These are phyloP conservation scores for Amblyraja radiata DNA, from an alignment of 2,797 vertebrate genomes.

Conservation along the genomic window DNA sequence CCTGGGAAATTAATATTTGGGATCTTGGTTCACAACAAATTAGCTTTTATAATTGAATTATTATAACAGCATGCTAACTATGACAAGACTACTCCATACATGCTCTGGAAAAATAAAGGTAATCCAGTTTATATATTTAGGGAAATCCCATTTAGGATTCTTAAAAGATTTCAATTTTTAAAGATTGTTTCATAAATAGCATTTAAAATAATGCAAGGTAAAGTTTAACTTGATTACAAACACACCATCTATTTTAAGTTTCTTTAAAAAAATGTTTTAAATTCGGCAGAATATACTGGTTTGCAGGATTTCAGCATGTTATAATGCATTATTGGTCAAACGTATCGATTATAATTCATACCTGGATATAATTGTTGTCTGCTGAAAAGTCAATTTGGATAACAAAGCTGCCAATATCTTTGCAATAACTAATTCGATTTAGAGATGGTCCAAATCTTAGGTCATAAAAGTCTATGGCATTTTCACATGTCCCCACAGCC, in stretches of 20 bases:
- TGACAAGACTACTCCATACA: not conserved
- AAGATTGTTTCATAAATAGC: not conserved
- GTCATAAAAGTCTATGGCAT: slow-evolving; percentile 88
- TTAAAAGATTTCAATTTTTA: not conserved
- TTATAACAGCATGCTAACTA: not conserved
- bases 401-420: slow-evolving; percentile 89
- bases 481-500: slow-evolving; percentile 88
- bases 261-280: not conserved
- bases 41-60: not conserved
- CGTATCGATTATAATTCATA: slow-evolving; percentile 41
- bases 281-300: not conserved
- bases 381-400: slow-evolving; percentile 96
- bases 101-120: not conserved
- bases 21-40: not conserved
- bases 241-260: not conserved
- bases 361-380: slow-evolving; percentile 68
- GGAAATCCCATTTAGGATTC: not conserved
- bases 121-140: not conserved
- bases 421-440: slow-evolving; percentile 89
- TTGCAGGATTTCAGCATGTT: not conserved
- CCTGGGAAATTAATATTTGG: slow-evolving; percentile 54
- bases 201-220: not conserved
- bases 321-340: not conserved
- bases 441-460: slow-evolving; percentile 82
- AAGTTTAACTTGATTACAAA: no score